Evolutionary conservation across 92 coral and sea anemone species (phyloP), one percentile per base, ranked within the genome.

Genomic region (Parazoanthus darwini): DNA sequence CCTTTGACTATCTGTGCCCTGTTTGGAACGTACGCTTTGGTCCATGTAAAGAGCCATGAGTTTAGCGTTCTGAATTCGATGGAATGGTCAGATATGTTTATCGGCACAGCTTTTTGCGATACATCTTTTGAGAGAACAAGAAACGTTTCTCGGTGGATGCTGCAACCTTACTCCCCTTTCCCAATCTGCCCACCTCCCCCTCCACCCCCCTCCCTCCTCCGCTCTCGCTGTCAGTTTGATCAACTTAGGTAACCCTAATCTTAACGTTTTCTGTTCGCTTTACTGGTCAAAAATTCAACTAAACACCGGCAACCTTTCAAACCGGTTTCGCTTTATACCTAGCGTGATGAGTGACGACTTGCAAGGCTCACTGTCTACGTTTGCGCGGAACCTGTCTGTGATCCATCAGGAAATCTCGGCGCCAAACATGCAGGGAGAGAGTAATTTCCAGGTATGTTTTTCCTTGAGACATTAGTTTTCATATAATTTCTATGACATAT

Each of bases 281-380:
- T 6, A 26, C 10, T 70, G 2, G 4, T 35, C 37, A 8, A 50
- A 22, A 80, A 20, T 38, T 18, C 42, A 39, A 39, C 42, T 39
- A 85, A 26, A 23, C 58, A 73, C 36, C 43, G 48, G 85, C n/a
- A 10, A 18, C 20, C 8, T 36, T 33, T 73, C 9, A 29, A 29
- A 73, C 42, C n/a, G 77, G 1, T 11, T 73, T 15, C 2, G 43
- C 3, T 25, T 22, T 43, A 81, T 90, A 86, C 75, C 38, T 3
- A 96, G 99, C 84, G 99, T 97, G n/a, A 91, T 97, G 98, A 97
- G 99, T 86, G 99, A 97, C 75, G 99, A 97, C 89, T 88, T 97
- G 15, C 99, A 95, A 89, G 99, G 99, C 58, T 97, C 99, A 8
- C 68, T 97, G 65, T 95, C 99, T 8, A 97, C 99, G 50, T 97